phyloP scores from a whole-genome alignment of 2,113 vertebrate genomes.

The Siphamia tubifer region DNA sequence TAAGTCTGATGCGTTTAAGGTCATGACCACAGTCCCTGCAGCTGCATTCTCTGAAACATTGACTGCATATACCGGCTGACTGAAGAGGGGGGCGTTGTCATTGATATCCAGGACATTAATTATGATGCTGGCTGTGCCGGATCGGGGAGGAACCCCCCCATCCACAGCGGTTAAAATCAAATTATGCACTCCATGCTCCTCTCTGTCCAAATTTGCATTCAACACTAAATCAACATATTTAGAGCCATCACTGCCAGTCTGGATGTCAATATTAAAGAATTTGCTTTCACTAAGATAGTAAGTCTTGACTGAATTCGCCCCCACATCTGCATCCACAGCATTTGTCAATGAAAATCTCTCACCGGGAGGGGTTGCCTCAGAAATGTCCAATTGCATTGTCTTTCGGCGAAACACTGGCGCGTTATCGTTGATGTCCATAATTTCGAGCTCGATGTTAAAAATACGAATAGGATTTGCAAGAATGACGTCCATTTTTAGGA shows the following conservation, averaged over 20 bases:
- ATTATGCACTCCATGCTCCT: conserved; percentile 67
- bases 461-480: conserved; percentile 78
- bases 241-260: conserved; percentile 78
- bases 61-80: conserved; percentile 67
- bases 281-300: conserved; percentile 79
- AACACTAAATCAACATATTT: conserved; percentile 81
- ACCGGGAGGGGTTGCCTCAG: conserved; percentile 79
- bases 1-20: conserved; percentile 75
- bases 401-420: conserved; percentile 79
- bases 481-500: conserved; percentile 81
- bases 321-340: conserved; percentile 82
- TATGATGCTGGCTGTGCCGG: conserved; percentile 78
- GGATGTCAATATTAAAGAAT: conserved; percentile 79
- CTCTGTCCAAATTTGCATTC: conserved; percentile 71
- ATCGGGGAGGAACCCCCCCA: conserved; percentile 77
- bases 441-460: conserved; percentile 80
- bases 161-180: conserved; percentile 80
- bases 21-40: conserved; percentile 70
- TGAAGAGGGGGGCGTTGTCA: conserved; percentile 79
- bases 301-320: conserved; percentile 79
- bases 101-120: conserved; percentile 80
- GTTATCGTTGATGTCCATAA: conserved; percentile 84
- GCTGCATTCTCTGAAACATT: conserved; percentile 73
- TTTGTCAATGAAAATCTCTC: conserved; percentile 83
- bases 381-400: conserved; percentile 83